A percentile compares a stretch with the other conserved stretches of the same genome.
Evolutionary conservation across 2,797 vertebrate genomes (phyloP).

Genomic region (Lophius americanus): DNA sequence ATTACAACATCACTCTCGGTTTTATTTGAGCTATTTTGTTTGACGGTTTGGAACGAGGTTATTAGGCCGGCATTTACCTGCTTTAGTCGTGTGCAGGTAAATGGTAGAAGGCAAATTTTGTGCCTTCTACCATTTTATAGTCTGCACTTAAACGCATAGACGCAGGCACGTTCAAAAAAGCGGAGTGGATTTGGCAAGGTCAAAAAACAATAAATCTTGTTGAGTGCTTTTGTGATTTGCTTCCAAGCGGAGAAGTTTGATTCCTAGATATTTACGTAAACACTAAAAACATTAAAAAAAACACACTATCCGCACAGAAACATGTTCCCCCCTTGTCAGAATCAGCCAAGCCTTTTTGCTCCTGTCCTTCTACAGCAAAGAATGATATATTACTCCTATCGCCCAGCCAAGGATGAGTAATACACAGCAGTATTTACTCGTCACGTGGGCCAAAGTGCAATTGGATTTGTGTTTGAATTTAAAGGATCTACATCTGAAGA

Average conservation of each 20-base stretch:
- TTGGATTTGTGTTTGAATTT: conserved; percentile 25
- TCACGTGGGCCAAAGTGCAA: conserved; percentile 22
- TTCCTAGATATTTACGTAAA: conserved; percentile 48
- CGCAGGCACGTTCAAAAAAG: neutral
- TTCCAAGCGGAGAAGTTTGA: neutral
- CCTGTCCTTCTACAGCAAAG: conserved; percentile 3
- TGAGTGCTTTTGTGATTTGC: conserved; percentile 12
- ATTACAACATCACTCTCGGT: conserved; percentile 22
- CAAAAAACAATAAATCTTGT: conserved; percentile 9
- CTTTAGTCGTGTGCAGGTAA: neutral
- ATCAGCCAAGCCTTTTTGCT: conserved; percentile 1
- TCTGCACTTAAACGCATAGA: neutral
- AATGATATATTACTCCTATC: conserved; percentile 9
- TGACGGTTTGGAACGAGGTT: conserved; percentile 22
- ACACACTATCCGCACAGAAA: conserved; percentile 13
- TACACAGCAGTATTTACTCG: neutral
- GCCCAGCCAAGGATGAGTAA: neutral
- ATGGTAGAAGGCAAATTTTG: neutral
- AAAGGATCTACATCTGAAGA: conserved; percentile 19
- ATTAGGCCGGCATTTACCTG: conserved; percentile 6
- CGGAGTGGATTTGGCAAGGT: neutral
- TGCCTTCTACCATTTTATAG: conserved; percentile 15
- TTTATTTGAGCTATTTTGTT: conserved; percentile 22
- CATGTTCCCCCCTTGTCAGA: conserved; percentile 18
- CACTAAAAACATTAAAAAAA: conserved; percentile 17